Conservation (phyloP, 2,113 vertebrate species). For the Erythrolamprus reginae region DNA sequence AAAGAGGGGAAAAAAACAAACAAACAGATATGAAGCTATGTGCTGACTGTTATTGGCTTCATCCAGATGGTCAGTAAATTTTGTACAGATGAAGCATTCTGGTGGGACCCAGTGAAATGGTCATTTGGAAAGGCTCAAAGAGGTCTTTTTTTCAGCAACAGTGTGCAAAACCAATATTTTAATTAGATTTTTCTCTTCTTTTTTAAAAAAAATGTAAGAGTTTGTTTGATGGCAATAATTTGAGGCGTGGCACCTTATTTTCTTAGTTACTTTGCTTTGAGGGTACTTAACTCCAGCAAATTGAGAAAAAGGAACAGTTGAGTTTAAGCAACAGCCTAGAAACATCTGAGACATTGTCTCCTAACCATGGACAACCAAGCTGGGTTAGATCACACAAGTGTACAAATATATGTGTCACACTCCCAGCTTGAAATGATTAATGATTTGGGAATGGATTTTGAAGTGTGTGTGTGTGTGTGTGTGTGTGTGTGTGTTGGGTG, state of each 20-base stretch:
- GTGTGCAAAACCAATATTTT: neutral
- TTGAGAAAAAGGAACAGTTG: neutral
- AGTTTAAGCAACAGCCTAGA: neutral
- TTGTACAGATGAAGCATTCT: neutral
- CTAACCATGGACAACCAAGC: neutral
- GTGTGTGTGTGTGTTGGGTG: too few species aligned
- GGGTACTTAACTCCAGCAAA: neutral
- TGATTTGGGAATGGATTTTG: neutral
- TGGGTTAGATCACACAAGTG: neutral
- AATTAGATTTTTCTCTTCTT: neutral
- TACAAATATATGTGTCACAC: neutral
- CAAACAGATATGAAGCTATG: neutral
- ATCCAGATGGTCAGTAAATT: neutral
- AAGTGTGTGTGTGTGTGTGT: neutral
- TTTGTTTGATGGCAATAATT: neutral
- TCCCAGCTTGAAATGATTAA: neutral
- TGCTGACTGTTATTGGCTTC: neutral
- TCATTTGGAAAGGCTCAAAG: neutral
- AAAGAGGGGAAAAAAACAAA: neutral
- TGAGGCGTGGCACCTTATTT: neutral
- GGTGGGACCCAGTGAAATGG: neutral
- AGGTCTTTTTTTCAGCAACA: neutral
- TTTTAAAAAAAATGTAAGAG: neutral
- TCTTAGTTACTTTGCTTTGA: neutral
- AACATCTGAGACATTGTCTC: neutral